Conservation (phyloP, 2,113 vertebrate species). For the Thinocorus orbignyianus region DNA sequence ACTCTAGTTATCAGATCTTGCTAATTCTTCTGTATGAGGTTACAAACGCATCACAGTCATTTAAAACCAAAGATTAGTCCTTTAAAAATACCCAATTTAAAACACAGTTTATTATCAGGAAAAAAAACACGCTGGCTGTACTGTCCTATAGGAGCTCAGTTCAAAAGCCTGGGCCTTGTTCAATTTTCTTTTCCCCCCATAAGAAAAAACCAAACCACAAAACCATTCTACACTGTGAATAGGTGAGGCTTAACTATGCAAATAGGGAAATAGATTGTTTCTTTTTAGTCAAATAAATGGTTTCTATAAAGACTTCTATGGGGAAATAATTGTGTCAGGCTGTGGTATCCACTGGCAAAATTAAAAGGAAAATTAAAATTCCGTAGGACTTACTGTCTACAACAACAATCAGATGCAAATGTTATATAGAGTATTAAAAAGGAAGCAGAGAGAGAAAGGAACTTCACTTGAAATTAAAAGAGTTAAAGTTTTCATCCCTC, state of each 20-base stretch:
- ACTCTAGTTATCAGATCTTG: neutral
- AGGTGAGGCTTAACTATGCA: neutral
- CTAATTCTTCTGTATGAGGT: neutral
- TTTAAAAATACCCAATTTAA: constrained; percentile 23
- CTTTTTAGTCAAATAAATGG: neutral
- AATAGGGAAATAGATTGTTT: neutral
- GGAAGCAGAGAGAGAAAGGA: constrained; percentile 36
- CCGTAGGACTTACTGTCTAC: constrained; percentile 8
- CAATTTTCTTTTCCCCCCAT: neutral
- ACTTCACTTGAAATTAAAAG: constrained; percentile 10
- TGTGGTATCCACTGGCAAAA: neutral
- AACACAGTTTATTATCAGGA: neutral
- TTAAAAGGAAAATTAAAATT: neutral
- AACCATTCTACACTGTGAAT: neutral
- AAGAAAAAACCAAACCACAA: neutral
- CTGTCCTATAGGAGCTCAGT: neutral
- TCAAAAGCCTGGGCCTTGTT: neutral
- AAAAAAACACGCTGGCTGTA: neutral
- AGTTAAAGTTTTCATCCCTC: constrained; percentile 24
- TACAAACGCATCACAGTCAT: neutral
- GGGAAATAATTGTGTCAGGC: neutral
- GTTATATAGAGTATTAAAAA: constrained; percentile 8
- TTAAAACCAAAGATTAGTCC: neutral
- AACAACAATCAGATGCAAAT: constrained; percentile 11
- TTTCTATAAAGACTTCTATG: neutral